phyloP scores from a whole-genome alignment of 2,888 invertebrate species.

The Drosophila maculinotata region DNA sequence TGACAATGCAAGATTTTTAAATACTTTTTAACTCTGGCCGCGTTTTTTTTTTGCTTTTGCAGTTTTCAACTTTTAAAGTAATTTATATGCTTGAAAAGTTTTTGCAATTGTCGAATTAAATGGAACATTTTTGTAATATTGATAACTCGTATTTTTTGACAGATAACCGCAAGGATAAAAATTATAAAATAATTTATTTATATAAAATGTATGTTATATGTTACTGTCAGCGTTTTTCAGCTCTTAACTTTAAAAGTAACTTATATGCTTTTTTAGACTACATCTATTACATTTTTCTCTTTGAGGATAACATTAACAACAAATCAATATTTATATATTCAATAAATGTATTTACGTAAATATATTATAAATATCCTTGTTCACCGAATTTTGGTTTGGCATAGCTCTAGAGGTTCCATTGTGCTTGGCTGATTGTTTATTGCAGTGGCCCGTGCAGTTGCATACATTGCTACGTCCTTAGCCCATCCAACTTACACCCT shows the following conservation, averaged over 20 bases:
- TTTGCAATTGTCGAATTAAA: too few species aligned
- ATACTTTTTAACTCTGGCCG: conserved; percentile 13
- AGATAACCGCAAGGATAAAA: too few species aligned
- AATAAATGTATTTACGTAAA: not conserved
- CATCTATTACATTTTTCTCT: not conserved
- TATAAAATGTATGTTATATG: too few species aligned
- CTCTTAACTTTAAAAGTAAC: too few species aligned
- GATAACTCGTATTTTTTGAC: too few species aligned
- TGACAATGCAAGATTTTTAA: conserved; percentile 8
- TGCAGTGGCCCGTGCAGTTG: conserved; percentile 36
- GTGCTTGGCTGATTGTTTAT: conserved; percentile 48
- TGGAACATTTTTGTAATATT: too few species aligned
- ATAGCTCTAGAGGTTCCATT: conserved; percentile 26
- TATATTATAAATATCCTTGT: not conserved
- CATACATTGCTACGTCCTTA: conserved; percentile 27
- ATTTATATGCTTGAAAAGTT: not conserved
- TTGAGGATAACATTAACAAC: not conserved
- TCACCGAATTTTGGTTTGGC: conserved; percentile 7
- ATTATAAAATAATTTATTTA: too few species aligned
- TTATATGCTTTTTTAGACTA: too few species aligned
- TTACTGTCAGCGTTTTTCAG: too few species aligned
- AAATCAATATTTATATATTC: not conserved
- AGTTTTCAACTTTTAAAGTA: not conserved
- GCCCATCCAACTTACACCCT: conserved; percentile 1
- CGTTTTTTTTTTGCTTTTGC: too few species aligned